Percentiles rank a stretch among this genome's conserved stretches.
These are phyloP conservation scores for Halcyon chelicuti DNA, from an alignment of 2,797 vertebrate species.

Conservation along the genomic window DNA sequence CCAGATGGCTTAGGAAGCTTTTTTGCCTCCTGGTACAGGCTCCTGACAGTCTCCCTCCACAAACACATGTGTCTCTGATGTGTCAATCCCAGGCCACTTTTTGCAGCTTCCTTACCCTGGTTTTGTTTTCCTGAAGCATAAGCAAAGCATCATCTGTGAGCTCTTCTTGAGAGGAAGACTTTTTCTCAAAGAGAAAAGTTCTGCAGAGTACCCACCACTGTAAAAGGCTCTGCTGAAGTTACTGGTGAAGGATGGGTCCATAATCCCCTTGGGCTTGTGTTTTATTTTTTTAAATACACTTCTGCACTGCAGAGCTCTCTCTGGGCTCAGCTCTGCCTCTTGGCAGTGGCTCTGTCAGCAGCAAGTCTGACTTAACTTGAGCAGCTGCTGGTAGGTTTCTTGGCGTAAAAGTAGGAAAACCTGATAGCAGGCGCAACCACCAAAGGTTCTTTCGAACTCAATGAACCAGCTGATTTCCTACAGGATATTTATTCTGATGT, in stretches of 20 bases:
- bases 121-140: background rate
- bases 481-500: slow-evolving; percentile 39
- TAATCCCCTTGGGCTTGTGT: background rate
- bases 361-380: background rate
- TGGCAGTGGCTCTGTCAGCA: background rate
- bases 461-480: slow-evolving; percentile 24
- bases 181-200: background rate
- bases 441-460: background rate
- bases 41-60: background rate
- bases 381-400: background rate
- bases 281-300: background rate
- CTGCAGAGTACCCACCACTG: background rate
- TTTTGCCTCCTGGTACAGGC: background rate
- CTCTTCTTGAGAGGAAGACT: background rate
- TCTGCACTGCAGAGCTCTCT: background rate
- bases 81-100: background rate
- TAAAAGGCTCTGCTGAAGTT: background rate
- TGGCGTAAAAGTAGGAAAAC: background rate
- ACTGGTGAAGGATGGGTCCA: background rate
- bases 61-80: background rate
- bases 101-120: background rate
- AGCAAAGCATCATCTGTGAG: background rate
- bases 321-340: background rate
- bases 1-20: background rate
- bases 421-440: background rate